Evolutionary conservation across 1,140 invertebrate genomes (phyloP).

Genomic region (Portunus trituberculatus): DNA sequence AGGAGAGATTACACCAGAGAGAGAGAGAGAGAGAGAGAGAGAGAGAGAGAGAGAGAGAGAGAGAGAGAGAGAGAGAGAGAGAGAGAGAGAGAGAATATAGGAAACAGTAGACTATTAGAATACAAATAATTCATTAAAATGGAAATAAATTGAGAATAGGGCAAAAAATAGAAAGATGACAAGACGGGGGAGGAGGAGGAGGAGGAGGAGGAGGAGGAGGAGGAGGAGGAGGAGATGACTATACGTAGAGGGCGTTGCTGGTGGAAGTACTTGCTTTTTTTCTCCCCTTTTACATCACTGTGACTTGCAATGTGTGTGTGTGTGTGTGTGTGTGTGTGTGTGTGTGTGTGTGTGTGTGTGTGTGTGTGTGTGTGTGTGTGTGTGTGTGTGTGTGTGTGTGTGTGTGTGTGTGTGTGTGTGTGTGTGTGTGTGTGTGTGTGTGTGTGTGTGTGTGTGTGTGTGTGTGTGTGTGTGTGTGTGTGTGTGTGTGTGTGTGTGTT

Average conservation of each 20-base stretch:
- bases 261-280: too few species aligned
- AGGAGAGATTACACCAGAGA: too few species aligned
- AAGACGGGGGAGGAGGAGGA: not conserved
- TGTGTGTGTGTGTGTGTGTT: slow-evolving; percentile 49
- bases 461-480: slow-evolving; percentile 55
- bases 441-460: slow-evolving; percentile 48
- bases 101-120: too few species aligned
- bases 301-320: not conserved
- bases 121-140: too few species aligned
- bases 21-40: too few species aligned
- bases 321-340: not conserved
- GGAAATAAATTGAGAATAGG: too few species aligned
- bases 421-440: slow-evolving; percentile 35
- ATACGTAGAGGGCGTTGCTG: too few species aligned
- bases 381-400: slow-evolving; percentile 8
- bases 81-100: too few species aligned
- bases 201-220: not conserved
- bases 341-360: not conserved
- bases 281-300: too few species aligned
- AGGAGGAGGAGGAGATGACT: too few species aligned
- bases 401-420: not conserved
- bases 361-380: slow-evolving; percentile 35
- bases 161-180: not conserved
- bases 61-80: too few species aligned
- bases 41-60: too few species aligned